phyloP scores from a whole-genome alignment of 1,140 invertebrate species.

The Saccostrea cuccullata region DNA sequence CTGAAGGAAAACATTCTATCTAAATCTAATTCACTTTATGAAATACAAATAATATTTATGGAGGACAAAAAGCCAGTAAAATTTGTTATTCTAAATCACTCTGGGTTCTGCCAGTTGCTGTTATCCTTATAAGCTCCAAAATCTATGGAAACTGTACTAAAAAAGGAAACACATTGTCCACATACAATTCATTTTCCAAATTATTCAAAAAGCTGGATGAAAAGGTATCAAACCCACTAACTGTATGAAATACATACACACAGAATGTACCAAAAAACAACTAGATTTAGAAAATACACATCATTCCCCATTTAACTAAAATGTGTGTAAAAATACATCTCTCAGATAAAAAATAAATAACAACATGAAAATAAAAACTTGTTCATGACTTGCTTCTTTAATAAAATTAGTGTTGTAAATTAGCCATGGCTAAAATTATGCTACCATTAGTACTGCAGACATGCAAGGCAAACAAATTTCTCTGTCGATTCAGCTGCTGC shows the following conservation, averaged over 20 bases:
- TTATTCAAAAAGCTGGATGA: not conserved
- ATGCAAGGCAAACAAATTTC: not conserved
- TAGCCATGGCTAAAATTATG: not conserved
- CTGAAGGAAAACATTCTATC: not conserved
- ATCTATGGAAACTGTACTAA: not conserved
- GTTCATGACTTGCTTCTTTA: not conserved
- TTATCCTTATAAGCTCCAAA: not conserved
- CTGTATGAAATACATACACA: not conserved
- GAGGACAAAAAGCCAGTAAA: not conserved
- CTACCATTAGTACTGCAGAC: not conserved
- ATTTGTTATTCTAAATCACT: not conserved
- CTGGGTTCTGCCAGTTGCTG: not conserved
- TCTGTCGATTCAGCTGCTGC: not conserved
- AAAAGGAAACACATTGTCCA: not conserved
- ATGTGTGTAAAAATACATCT: not conserved
- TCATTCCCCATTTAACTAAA: slow-evolving; percentile 8
- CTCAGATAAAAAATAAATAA: not conserved
- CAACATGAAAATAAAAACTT: slow-evolving; percentile 13
- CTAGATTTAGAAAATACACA: not conserved
- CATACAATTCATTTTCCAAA: not conserved
- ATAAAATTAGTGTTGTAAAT: slow-evolving; percentile 8
- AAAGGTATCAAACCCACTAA: not conserved
- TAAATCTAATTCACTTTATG: not conserved
- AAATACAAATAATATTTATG: not conserved
- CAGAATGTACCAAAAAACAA: not conserved